These are phyloP conservation scores for Notarius lentiginosus DNA, from an alignment of 2,113 vertebrate genomes.

Conservation along the genomic window DNA sequence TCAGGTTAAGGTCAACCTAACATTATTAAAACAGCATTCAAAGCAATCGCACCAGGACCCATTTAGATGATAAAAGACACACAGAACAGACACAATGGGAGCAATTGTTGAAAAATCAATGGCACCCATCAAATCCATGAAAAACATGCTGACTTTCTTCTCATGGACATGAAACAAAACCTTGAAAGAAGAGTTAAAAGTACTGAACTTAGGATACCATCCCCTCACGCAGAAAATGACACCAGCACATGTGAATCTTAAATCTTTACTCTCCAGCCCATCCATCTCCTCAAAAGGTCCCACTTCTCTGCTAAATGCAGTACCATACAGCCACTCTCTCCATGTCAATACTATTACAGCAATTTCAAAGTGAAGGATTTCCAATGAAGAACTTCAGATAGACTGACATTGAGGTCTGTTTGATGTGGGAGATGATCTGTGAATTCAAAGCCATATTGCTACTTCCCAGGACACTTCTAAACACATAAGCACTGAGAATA, in stretches of 20 bases:
- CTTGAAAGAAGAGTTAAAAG: background rate
- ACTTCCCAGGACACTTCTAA: background rate
- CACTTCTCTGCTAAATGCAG: background rate
- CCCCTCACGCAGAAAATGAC: no score
- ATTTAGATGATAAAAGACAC: background rate
- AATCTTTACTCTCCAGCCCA: background rate
- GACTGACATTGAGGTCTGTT: background rate
- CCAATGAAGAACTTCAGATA: background rate
- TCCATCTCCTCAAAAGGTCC: background rate
- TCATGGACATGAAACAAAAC: slow-evolving; percentile 1
- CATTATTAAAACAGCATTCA: background rate
- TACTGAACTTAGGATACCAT: background rate
- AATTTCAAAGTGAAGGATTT: background rate
- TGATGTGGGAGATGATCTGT: background rate
- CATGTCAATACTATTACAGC: background rate
- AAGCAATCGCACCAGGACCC: background rate
- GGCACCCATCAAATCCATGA: no score
- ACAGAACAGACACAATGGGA: background rate
- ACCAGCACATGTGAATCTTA: background rate
- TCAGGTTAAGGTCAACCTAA: background rate
- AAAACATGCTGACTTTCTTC: background rate
- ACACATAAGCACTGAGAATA: background rate
- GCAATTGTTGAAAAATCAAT: background rate
- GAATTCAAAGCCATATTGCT: background rate
- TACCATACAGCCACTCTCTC: background rate